These are phyloP conservation scores for Hydraecia micacea DNA, from an alignment of 2,888 invertebrate genomes.

Conservation along the genomic window DNA sequence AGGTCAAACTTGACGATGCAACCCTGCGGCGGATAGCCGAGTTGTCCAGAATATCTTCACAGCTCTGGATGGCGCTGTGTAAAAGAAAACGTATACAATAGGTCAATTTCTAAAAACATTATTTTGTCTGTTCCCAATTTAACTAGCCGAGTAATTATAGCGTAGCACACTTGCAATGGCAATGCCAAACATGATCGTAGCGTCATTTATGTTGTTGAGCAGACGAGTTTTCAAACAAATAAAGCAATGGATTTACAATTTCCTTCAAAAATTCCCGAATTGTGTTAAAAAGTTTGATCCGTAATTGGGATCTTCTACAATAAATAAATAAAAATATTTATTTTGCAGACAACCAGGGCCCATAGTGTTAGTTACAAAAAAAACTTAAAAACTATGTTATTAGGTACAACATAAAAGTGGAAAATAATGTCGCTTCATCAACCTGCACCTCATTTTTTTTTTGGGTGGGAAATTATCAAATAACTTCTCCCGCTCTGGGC, in stretches of 20 bases:
- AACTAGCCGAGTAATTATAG: too few relatives aligned
- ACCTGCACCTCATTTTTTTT: too few relatives aligned
- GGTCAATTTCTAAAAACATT: background rate
- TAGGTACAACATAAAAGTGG: too few relatives aligned
- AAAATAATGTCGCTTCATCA: too few relatives aligned
- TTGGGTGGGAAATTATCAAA: too few relatives aligned
- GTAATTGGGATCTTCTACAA: background rate
- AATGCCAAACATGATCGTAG: background rate
- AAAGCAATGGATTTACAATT: background rate
- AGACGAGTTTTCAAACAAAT: background rate
- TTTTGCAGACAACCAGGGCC: too few relatives aligned
- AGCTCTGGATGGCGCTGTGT: background rate
- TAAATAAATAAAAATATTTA: too few relatives aligned
- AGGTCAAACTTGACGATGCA: conserved; percentile 45
- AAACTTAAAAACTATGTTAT: too few relatives aligned
- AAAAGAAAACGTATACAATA: background rate
- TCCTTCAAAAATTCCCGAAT: background rate
- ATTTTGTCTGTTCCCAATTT: background rate
- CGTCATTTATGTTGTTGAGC: background rate
- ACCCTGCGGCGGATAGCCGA: conserved; percentile 37
- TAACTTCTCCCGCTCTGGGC: too few relatives aligned
- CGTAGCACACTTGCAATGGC: background rate
- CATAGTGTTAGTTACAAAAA: too few relatives aligned
- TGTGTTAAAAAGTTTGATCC: too few relatives aligned
- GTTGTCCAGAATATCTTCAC: conserved; percentile 28